Conservation (phyloP, 2,888 invertebrate genomes). For the Macropis europaea region DNA sequence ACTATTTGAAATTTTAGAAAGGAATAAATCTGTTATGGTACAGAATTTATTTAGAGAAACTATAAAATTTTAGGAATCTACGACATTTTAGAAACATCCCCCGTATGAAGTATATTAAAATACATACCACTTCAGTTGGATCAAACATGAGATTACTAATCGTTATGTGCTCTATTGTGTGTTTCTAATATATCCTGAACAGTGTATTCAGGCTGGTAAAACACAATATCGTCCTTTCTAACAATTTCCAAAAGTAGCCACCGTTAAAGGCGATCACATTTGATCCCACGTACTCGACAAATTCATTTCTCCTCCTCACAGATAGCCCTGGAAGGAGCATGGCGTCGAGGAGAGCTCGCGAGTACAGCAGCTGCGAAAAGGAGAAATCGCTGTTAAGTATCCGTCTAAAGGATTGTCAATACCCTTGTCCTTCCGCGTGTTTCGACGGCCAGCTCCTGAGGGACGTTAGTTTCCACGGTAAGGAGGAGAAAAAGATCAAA, state of each 20-base stretch:
- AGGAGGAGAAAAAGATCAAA: constrained; percentile 33
- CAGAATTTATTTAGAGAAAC: too few relatives aligned
- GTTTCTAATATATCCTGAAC: too few relatives aligned
- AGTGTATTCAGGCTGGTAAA: too few relatives aligned
- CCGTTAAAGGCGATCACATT: not conserved
- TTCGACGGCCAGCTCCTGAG: constrained; percentile 36
- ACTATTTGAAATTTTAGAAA: too few relatives aligned
- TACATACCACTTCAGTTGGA: too few relatives aligned
- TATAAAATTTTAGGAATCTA: too few relatives aligned
- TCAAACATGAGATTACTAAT: too few relatives aligned
- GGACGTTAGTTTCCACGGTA: constrained; percentile 60
- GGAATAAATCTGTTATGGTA: too few relatives aligned
- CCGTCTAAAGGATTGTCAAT: constrained; percentile 72
- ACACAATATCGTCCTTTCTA: too few relatives aligned
- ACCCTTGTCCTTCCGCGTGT: constrained; percentile 51
- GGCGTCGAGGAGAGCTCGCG: constrained; percentile 17
- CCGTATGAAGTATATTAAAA: too few relatives aligned
- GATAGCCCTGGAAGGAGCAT: not conserved
- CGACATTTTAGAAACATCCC: too few relatives aligned
- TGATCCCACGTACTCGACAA: constrained; percentile 11
- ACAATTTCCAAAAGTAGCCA: not conserved
- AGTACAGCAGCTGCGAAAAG: constrained; percentile 12
- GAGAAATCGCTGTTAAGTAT: constrained; percentile 69
- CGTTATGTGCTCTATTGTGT: too few relatives aligned
- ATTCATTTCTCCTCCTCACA: constrained; percentile 19